A percentile compares a stretch with the other conserved stretches of the same genome.
These are phyloP conservation scores for Datnioides undecimradiatus DNA, from an alignment of 2,113 vertebrate genomes.

Conservation along the genomic window DNA sequence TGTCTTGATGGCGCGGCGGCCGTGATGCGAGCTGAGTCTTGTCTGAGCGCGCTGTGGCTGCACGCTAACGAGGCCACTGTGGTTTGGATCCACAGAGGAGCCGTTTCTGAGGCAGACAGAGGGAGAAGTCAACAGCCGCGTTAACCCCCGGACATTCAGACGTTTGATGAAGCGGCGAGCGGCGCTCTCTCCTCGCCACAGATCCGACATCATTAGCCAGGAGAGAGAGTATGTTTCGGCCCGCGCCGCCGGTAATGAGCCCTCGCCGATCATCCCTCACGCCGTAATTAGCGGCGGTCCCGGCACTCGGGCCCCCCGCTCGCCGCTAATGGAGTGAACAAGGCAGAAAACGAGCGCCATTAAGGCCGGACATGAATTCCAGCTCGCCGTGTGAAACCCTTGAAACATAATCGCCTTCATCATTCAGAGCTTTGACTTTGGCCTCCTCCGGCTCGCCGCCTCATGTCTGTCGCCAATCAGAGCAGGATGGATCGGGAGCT, in stretches of 20 bases:
- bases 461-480: slow-evolving; percentile 26
- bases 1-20: too few relatives aligned
- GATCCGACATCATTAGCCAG: slow-evolving; percentile 82
- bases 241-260: slow-evolving; percentile 78
- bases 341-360: slow-evolving; percentile 76
- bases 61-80: slow-evolving; percentile 34
- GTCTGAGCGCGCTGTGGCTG: too few relatives aligned
- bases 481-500: slow-evolving; percentile 36
- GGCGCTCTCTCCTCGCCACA: slow-evolving; percentile 50
- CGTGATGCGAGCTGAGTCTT: too few relatives aligned
- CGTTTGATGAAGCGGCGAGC: slow-evolving; percentile 73
- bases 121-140: slow-evolving; percentile 69
- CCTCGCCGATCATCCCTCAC: slow-evolving; percentile 80
- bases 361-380: slow-evolving; percentile 64
- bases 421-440: slow-evolving; percentile 38
- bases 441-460: slow-evolving; percentile 42
- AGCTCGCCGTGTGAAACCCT: slow-evolving; percentile 52
- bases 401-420: slow-evolving; percentile 66
- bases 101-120: not conserved
- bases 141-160: slow-evolving; percentile 68
- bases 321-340: slow-evolving; percentile 78
- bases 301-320: slow-evolving; percentile 55
- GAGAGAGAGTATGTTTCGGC: slow-evolving; percentile 80
- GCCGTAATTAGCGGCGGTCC: slow-evolving; percentile 77
- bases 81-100: slow-evolving; percentile 18